Evolutionary conservation across 2,888 invertebrate genomes (phyloP), one percentile per base, ranked within the genome.

Genomic region (Amorpha juglandis): DNA sequence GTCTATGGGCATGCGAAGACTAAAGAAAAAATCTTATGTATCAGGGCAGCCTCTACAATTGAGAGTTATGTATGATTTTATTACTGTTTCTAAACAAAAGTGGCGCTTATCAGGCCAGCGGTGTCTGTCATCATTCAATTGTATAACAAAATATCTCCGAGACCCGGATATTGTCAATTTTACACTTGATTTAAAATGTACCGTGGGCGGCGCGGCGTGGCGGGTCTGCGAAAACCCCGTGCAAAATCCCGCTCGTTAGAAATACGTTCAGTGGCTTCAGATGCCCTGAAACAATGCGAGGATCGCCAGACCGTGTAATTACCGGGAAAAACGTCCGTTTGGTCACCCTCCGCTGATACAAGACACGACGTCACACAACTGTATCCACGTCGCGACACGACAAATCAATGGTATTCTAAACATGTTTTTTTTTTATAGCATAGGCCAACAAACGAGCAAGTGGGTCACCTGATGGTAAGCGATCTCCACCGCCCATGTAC

Each of bases 271-370:
- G 35, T 21, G 58, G 19, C 55, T 55, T 58, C 48, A 58, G 38
- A 27, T 52, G 52, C 12, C 38, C 35, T 65, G 33, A 58, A 65
- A 48, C 64, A 65, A 58, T 55, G 38, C 48, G 16, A 35, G 48
- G 14, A 53, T 64, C 69, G 48, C 48, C 65, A 66, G 67, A 64
- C 72, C 69, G 71, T 71, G 73, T 71, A 71, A 73, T 74, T 62
- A 50, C 12, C 35, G 74, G 71, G 67, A 73, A 74, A 63, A 66
- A 74, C 70, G 69, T 47, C 55, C 27, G 33, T 64, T 64, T 58
- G 35, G 12, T 33, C 12, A 35, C 33, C 21, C 47, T 35, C 7
- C 11, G 19, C n/a, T 50, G 16, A 9, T 63, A 55, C 27, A 27
- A 27, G 27, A 58, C 45, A 14, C 48, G 6, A 9, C 50, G 19